Base-by-base conservation (phyloP, 2,113 vertebrate species). In the Varanus salvator region DNA sequence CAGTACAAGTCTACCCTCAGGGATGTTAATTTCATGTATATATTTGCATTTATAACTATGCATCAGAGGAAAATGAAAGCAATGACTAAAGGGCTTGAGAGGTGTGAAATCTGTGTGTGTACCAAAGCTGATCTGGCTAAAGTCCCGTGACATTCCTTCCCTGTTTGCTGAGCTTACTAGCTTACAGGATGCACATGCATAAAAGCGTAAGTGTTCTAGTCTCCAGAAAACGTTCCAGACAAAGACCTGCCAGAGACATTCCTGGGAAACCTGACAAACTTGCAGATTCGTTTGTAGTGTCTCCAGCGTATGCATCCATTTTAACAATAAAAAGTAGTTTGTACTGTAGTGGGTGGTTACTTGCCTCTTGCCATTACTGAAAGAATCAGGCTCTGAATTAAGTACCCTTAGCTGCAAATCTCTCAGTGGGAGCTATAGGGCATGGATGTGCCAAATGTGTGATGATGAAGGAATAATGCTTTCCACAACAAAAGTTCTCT, bases 241-340 rank as follows among this genome's bases (percentile, higher is more conserved):
- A 93, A 96, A 95, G 94, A 95, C 90, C 92, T 97, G 92, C 94
- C 95, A 95, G 94, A 96, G 95, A 95, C 94, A 95, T 95, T 96
- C 94, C 90, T 95, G 94, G 96, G 94, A 97, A 96, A 95, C 93
- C 95, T 96, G 94, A 97, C 89, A 97, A 96, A 96, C 81, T 93
- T 80, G 83, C 84, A 96, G 85, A 92, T 94, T 92, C 78, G 90
- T 96, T 92, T 94, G 94, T 90, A 94, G 88, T 72, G 85, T 90
- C 93, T 95, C 94, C 94, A 96, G 93, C 17, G 68, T 92, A 93
- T 93, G 92, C 86, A 93, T 93, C 78, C 85, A 94, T 90, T 96
- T 44, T 96, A 95, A 95, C 91, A 92, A 93, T 57, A 19, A 44
- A 1, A 4, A 12, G 74, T 86, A 92, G 72, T 90, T 87, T 94